Evolutionary conservation across 2,113 vertebrate species (phyloP), one percentile per base, ranked within the genome.

Genomic region (Paramisgurnus dabryanus): DNA sequence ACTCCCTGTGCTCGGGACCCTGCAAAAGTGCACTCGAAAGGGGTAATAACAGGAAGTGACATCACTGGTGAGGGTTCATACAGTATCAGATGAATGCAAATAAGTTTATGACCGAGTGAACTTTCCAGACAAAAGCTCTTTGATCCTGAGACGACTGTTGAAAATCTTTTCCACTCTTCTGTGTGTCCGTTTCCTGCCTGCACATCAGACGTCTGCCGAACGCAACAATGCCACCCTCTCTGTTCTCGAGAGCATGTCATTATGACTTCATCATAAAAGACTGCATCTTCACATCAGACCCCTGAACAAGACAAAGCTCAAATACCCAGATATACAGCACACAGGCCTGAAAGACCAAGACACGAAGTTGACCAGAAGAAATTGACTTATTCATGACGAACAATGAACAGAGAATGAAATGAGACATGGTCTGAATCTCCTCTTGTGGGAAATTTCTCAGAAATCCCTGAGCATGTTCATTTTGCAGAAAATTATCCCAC

Each of bases 201-300:
- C 39, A 72, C 78, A 89, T 86, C 90, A 90, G 90, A 92, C 91
- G 91, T 87, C 61, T 34, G 47, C 22, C 22, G 7, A 49, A 79
- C 47, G 71, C 82, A 81, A 93, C 90, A 91, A 91, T 86, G 81
- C 84, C 76, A 72, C 68, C 17, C 89, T 91, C 86, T 89, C 87
- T 92, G 70, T 49, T 81, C 85, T 72, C 74, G 78, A 82, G 76
- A 78, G 80, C 43, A n/a, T 61, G 73, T 60, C 63, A 39, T 76
- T 77, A 80, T 90, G 89, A 92, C 90, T 89, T 91, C 86, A 91
- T 74, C 87, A 82, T 69, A 47, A 67, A 80, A 89, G 74, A 75
- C 57, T 47, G 18, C 76, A 86, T 90, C 86, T 80, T 81, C 18
- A 85, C 84, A 83, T 71, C 27, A 34, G 77, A 80, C 79, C 79